Evolutionary conservation across 2,113 vertebrate genomes (phyloP), one percentile per base, ranked within the genome.

Genomic region (Pangasianodon gigas): DNA sequence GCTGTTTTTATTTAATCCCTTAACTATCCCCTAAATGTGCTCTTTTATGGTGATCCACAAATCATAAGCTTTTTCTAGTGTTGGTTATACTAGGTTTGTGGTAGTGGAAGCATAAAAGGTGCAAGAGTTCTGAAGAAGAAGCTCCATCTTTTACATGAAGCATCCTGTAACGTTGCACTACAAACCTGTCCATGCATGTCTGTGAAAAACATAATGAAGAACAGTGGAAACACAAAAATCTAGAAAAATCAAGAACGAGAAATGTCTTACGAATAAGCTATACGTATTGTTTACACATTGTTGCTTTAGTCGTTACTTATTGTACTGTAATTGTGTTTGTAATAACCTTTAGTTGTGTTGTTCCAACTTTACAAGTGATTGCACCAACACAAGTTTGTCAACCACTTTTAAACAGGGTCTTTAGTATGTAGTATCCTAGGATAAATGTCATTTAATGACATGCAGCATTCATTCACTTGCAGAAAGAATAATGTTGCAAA

Each of bases 1-100:
- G 94, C 92, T 44, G 80, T 95, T 48, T 93, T 86, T n/a, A 93
- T 96, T 74, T 96, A 91, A 86, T 4, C 10, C 16, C 41, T 56
- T 82, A 51, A 79, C 41, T 51, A 41, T 21, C 37, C 11, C 32
- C 10, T 19, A 60, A 24, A 56, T 26, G 69, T 11, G 58, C 32
- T 52, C 54, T 84, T 60, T 67, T 75, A 83, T 87, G 81, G 29
- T 69, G 58, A 58, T 44, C 58, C 6, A 84, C 58, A 44, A 84
- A 62, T 84, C 52, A 16, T 26, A 80, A 60, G 46, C 46, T 21
- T 80, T n/a, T 77, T n/a, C 37, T 62, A 44, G 52, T 54, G 51
- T 41, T 56, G 10, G 48, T 46, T 29, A 77, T 7, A 16, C 56
- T 77, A 79, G 54, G 51, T 46, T 32, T 80, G 37, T 79, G 46